Conservation (phyloP, 1,140 invertebrate genomes). For the Tetramorium simillimum region DNA sequence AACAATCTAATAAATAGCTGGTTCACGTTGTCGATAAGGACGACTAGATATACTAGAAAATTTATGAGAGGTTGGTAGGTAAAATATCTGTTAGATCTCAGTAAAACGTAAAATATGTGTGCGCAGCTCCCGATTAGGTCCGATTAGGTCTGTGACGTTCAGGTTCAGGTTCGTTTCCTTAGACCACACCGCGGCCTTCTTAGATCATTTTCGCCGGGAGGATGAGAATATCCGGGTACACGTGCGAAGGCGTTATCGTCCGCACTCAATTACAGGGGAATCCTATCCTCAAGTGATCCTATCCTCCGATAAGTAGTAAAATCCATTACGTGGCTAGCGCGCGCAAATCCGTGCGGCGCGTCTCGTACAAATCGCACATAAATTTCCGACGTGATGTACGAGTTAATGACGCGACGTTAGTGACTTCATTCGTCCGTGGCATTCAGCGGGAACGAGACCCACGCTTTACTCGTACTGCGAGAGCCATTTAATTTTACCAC, state of each 20-base stretch:
- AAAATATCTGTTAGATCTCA: neutral
- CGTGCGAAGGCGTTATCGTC: neutral
- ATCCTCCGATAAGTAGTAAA: slow-evolving; percentile 8
- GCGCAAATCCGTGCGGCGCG: neutral
- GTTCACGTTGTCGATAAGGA: neutral
- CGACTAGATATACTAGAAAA: neutral
- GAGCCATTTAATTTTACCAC: slow-evolving; percentile 33
- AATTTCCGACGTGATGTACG: slow-evolving; percentile 22
- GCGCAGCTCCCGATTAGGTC: neutral
- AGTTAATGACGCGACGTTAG: slow-evolving; percentile 50
- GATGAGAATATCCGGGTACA: neutral
- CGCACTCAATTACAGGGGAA: slow-evolving; percentile 11
- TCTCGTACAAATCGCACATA: slow-evolving; percentile 14
- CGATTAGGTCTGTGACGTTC: neutral
- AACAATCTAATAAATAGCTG: neutral
- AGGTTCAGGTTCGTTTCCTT: neutral
- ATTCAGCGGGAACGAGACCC: neutral
- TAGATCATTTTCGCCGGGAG: neutral
- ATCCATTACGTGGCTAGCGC: slow-evolving; percentile 20
- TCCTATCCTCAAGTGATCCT: neutral
- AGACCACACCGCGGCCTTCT: neutral
- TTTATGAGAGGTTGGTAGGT: neutral
- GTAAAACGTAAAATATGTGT: neutral
- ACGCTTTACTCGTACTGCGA: neutral
- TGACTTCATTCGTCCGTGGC: slow-evolving; percentile 42